Evolutionary conservation across 1,140 invertebrate genomes (phyloP).

Genomic region (Ceratosolen solmsi): DNA sequence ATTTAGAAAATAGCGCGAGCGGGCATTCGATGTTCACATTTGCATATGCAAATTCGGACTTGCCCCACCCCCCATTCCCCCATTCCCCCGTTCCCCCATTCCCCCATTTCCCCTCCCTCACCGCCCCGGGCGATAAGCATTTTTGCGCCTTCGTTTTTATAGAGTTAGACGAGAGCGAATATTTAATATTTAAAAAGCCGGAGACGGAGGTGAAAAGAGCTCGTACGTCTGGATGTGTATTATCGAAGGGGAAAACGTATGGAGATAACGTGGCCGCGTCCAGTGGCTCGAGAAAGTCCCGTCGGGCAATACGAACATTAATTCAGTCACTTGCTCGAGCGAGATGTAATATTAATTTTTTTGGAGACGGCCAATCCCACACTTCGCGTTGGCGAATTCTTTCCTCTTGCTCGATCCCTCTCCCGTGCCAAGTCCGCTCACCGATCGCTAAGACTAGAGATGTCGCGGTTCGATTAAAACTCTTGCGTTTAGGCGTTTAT

Average conservation of each 20-base stretch:
- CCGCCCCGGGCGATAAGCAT: neutral
- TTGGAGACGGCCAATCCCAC: conserved; percentile 10
- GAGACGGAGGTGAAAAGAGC: neutral
- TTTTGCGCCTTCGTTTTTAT: neutral
- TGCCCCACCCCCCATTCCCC: too few species aligned
- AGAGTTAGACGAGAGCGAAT: too few species aligned
- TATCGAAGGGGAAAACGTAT: neutral
- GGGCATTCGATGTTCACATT: neutral
- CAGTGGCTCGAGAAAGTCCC: too few species aligned
- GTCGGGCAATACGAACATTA: conserved; percentile 4
- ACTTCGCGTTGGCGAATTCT: conserved; percentile 45
- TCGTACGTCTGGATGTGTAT: neutral
- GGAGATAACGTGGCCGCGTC: neutral
- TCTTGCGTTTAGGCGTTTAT: too few species aligned
- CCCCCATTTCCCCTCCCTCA: too few species aligned
- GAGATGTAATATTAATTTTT: conserved; percentile 54
- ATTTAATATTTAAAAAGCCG: neutral
- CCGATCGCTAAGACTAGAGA: conserved; percentile 49
- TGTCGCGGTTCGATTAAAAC: conserved; percentile 58
- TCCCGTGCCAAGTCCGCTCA: conserved; percentile 48
- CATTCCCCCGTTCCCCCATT: too few species aligned
- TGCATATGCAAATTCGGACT: neutral
- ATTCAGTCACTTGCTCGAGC: conserved; percentile 37
- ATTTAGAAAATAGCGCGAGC: neutral
- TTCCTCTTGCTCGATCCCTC: conserved; percentile 30